Conservation (phyloP, 2,888 invertebrate genomes). For the Brachypterus glaber region DNA sequence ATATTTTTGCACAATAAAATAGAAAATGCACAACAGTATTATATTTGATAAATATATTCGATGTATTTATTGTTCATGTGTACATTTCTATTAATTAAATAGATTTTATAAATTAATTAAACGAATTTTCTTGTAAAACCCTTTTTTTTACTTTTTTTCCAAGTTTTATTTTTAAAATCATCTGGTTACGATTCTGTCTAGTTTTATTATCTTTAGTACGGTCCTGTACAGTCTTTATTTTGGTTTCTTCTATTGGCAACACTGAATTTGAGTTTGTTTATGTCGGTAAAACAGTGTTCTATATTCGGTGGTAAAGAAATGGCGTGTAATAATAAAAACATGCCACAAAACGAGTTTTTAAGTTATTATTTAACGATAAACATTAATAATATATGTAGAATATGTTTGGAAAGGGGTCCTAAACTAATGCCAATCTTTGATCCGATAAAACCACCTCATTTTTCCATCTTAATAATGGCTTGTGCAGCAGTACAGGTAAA, state of each 20-base stretch:
- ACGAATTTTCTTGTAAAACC: too few relatives aligned
- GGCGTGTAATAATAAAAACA: slow-evolving; percentile 30
- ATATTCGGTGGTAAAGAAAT: too few relatives aligned
- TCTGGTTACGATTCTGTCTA: too few relatives aligned
- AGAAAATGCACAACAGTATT: slow-evolving; percentile 14
- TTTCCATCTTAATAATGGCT: slow-evolving; percentile 40
- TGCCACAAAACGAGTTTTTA: slow-evolving; percentile 33
- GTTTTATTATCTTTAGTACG: too few relatives aligned
- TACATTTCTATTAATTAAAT: slow-evolving; percentile 1
- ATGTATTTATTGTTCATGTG: slow-evolving; percentile 14
- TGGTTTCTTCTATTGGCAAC: too few relatives aligned
- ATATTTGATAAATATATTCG: slow-evolving; percentile 17
- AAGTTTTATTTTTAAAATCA: too few relatives aligned
- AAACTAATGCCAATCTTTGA: slow-evolving; percentile 41
- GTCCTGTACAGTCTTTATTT: too few relatives aligned
- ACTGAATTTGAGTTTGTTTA: too few relatives aligned
- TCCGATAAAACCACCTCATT: slow-evolving; percentile 39
- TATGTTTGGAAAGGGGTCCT: slow-evolving; percentile 38
- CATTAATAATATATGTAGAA: slow-evolving; percentile 39
- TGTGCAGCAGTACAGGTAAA: slow-evolving; percentile 40
- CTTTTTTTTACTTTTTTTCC: too few relatives aligned
- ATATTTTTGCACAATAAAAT: slow-evolving; percentile 18
- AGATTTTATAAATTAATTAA: too few relatives aligned
- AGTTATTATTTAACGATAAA: slow-evolving; percentile 39
- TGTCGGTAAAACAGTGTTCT: too few relatives aligned